Percentiles rank a stretch among this genome's conserved stretches.
These are phyloP conservation scores for Smittia aterrima DNA, from an alignment of 2,888 invertebrate species.

Conservation along the genomic window DNA sequence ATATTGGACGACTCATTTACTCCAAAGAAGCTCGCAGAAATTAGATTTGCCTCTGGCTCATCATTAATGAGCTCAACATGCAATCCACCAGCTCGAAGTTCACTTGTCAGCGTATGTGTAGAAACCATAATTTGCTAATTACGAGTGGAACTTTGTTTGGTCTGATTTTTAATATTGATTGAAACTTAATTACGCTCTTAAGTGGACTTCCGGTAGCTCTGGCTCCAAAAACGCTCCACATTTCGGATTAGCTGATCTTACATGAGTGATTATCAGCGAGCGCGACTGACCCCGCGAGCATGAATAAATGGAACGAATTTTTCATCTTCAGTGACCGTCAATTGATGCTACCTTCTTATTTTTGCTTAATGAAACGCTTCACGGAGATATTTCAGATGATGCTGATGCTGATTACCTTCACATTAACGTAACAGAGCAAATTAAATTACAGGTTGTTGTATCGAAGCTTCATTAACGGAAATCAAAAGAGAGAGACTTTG, in stretches of 20 bases:
- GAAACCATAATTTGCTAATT: conserved; percentile 22
- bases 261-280: conserved; percentile 35
- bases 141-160: neutral
- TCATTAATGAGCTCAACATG: neutral
- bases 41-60: neutral
- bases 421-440: conserved; percentile 35
- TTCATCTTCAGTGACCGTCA: conserved; percentile 21
- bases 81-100: neutral
- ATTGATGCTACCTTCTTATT: conserved; percentile 24
- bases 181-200: conserved; percentile 38
- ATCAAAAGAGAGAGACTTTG: neutral
- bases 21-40: neutral
- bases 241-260: neutral
- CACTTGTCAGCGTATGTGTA: neutral
- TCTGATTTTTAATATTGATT: conserved; percentile 13
- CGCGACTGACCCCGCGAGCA: conserved; percentile 27
- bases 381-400: conserved; percentile 24
- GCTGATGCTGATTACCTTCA: conserved; percentile 39
- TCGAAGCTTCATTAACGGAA: conserved; percentile 23
- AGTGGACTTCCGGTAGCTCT: conserved; percentile 28
- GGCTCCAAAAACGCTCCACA: conserved; percentile 26
- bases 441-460: conserved; percentile 37
- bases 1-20: neutral
- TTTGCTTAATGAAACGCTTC: conserved; percentile 34
- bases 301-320: conserved; percentile 41